Conservation (phyloP, 2,113 vertebrate species). For the Macquaria australasica region DNA sequence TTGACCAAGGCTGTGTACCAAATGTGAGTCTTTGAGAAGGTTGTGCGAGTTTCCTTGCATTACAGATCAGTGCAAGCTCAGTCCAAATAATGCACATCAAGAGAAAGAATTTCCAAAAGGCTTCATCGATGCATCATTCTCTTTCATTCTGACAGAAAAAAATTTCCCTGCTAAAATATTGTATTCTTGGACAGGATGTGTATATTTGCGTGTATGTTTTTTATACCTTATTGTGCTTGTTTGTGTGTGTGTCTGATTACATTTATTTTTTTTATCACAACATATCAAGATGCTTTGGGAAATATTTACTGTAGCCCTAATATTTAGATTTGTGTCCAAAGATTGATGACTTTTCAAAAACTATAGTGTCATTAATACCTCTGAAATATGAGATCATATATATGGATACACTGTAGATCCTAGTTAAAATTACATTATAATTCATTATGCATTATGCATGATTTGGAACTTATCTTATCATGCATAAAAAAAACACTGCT, state of each 20-base stretch:
- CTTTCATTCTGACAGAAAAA: background rate
- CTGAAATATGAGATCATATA: background rate
- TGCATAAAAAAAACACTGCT: background rate
- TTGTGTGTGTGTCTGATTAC: background rate
- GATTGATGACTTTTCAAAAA: conserved; percentile 2
- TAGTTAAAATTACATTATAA: background rate
- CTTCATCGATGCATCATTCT: background rate
- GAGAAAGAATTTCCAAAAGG: background rate
- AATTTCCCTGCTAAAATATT: background rate
- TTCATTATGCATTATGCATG: background rate
- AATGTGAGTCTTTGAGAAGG: conserved; percentile 11
- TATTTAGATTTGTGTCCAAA: background rate
- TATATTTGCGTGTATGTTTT: background rate
- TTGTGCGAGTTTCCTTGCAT: conserved; percentile 19
- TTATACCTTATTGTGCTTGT: background rate
- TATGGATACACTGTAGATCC: background rate
- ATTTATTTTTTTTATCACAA: background rate
- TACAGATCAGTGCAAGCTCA: conserved; percentile 1
- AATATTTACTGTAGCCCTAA: background rate
- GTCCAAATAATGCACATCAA: conserved; percentile 1
- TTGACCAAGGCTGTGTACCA: conserved; percentile 23
- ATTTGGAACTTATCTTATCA: conserved; percentile 2
- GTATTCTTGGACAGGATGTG: background rate
- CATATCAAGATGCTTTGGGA: background rate
- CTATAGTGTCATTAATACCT: background rate